These are phyloP conservation scores for Globodera rostochiensis DNA, from an alignment of 1,140 invertebrate genomes.

Conservation along the genomic window DNA sequence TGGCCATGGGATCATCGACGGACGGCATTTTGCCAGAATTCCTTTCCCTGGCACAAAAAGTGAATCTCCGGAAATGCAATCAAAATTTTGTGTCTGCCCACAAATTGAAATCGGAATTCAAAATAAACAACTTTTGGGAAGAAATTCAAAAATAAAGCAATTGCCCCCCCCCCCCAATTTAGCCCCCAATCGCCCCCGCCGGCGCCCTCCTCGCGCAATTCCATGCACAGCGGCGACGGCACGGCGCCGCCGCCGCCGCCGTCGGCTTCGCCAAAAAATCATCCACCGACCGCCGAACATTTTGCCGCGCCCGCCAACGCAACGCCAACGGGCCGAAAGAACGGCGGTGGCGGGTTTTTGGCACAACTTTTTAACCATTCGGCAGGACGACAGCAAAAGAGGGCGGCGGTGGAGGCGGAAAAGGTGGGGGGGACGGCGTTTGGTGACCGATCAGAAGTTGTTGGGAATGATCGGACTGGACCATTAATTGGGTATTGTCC, in stretches of 20 bases:
- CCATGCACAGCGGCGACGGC: not conserved
- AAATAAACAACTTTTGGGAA: not conserved
- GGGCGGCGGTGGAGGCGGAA: not conserved
- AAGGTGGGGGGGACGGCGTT: not conserved
- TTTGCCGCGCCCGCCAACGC: not conserved
- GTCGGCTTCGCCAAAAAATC: not conserved
- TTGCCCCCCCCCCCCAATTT: not conserved
- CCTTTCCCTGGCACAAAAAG: too few species aligned
- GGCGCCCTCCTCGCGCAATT: constrained; percentile 7
- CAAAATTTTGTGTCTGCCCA: not conserved
- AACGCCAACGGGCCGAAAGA: not conserved
- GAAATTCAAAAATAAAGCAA: not conserved
- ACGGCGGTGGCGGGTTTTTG: constrained; percentile 2
- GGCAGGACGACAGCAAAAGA: constrained; percentile 2
- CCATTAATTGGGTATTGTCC: not conserved
- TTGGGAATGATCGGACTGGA: not conserved
- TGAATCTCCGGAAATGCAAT: not conserved
- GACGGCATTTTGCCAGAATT: too few species aligned
- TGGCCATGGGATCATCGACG: not conserved
- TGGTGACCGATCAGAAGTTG: not conserved
- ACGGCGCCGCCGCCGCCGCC: too few species aligned
- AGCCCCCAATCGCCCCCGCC: not conserved
- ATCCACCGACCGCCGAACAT: not conserved
- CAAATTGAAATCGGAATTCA: not conserved
- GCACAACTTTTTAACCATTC: constrained; percentile 7